Evolutionary conservation across 2,888 invertebrate species (phyloP).

Genomic region (Entomobrya multifasciata): DNA sequence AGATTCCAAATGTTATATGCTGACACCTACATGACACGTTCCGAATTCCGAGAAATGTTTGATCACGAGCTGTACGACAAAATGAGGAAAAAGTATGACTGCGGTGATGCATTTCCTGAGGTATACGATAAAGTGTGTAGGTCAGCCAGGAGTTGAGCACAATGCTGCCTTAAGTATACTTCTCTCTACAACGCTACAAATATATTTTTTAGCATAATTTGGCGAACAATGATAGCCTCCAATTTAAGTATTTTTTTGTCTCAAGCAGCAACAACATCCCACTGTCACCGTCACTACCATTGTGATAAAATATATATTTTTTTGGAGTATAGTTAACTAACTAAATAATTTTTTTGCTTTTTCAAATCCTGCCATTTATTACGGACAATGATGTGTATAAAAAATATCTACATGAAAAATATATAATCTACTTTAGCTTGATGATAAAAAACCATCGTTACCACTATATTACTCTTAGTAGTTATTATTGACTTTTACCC

Average conservation of each 20-base stretch:
- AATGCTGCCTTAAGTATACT: background rate
- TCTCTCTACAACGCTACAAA: background rate
- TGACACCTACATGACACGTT: constrained; percentile 88
- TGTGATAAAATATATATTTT: no score
- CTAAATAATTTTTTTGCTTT: no score
- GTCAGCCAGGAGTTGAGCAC: constrained; percentile 81
- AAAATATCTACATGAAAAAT: no score
- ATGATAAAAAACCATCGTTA: no score
- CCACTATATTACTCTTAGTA: no score
- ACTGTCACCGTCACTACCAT: no score
- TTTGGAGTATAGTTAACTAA: no score
- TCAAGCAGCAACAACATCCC: no score
- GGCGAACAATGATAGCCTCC: background rate
- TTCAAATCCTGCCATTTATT: no score
- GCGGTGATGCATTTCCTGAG: constrained; percentile 89
- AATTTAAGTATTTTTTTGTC: background rate
- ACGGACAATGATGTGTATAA: no score
- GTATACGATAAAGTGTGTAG: constrained; percentile 89
- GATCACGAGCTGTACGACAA: constrained; percentile 88
- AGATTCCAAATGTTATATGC: constrained; percentile 93
- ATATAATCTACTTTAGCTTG: no score
- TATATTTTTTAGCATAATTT: background rate
- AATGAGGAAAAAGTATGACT: constrained; percentile 84
- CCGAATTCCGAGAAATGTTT: constrained; percentile 91
- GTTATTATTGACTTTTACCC: no score